Conservation (phyloP, 1,140 invertebrate genomes). For the Vollenhovia emeryi region DNA sequence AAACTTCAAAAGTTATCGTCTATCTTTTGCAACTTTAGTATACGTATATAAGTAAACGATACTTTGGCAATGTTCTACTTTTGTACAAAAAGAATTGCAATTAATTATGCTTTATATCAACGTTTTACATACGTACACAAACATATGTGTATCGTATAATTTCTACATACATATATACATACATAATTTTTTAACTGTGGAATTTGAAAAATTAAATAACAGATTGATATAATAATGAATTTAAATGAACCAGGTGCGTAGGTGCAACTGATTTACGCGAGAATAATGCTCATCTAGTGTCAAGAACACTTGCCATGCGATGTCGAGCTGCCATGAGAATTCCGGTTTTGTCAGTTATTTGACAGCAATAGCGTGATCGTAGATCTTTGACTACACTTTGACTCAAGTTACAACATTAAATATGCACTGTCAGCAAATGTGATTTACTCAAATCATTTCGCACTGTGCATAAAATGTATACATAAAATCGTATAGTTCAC, state of each 20-base stretch:
- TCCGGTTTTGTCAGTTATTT: conserved; percentile 24
- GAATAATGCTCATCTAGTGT: not conserved
- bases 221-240: not conserved
- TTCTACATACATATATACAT: not conserved
- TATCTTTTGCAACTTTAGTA: not conserved
- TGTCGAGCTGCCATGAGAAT: not conserved
- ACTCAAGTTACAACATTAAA: not conserved
- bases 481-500: not conserved
- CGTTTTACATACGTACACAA: not conserved
- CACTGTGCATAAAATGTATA: not conserved
- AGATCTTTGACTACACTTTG: conserved; percentile 7
- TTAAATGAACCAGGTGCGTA: not conserved
- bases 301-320: not conserved
- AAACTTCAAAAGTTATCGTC: not conserved
- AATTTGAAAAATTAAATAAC: not conserved
- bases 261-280: not conserved
- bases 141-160: not conserved
- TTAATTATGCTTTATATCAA: not conserved
- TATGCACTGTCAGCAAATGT: not conserved
- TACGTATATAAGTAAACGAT: not conserved
- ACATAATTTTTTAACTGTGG: not conserved
- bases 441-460: conserved; percentile 7
- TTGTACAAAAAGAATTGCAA: not conserved
- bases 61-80: too few species aligned
- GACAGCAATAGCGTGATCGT: not conserved